phyloP scores from a whole-genome alignment of 2,113 vertebrate genomes.

The Cephalopterus ornatus region DNA sequence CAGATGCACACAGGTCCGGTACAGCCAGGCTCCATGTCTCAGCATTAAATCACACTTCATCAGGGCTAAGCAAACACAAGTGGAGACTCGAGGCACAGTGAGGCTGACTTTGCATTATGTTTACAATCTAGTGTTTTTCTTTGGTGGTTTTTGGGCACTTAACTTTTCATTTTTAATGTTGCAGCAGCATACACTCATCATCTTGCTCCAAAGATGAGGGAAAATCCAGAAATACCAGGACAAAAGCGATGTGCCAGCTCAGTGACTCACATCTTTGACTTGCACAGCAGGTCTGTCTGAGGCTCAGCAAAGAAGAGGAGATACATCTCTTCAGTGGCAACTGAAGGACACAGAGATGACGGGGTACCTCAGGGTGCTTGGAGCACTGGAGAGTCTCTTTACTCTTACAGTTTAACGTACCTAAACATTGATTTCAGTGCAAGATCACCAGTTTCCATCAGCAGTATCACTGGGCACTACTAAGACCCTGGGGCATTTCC shows the following conservation, averaged over 20 bases:
- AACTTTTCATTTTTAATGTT: background rate
- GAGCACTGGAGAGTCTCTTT: background rate
- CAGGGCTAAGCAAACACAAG: background rate
- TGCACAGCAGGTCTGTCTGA: background rate
- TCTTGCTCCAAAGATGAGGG: background rate
- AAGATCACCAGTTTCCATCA: background rate
- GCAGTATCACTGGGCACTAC: no score
- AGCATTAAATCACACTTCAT: rapidly evolving
- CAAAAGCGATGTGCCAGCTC: background rate
- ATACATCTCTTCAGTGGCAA: background rate
- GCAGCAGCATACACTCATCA: background rate
- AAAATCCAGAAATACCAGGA: background rate
- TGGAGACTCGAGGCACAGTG: rapidly evolving
- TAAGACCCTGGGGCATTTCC: background rate
- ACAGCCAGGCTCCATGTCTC: background rate
- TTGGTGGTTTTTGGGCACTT: background rate
- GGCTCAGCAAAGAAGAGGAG: background rate
- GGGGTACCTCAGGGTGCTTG: background rate
- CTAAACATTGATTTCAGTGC: background rate
- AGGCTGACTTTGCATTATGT: background rate
- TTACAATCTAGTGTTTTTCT: background rate
- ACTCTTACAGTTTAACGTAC: no score
- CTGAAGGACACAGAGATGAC: background rate
- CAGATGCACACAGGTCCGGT: background rate
- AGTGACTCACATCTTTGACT: background rate